Evolutionary conservation across 53 echinoderm and acorn worm species (phyloP).

Genomic region (Paracentrotus lividus): DNA sequence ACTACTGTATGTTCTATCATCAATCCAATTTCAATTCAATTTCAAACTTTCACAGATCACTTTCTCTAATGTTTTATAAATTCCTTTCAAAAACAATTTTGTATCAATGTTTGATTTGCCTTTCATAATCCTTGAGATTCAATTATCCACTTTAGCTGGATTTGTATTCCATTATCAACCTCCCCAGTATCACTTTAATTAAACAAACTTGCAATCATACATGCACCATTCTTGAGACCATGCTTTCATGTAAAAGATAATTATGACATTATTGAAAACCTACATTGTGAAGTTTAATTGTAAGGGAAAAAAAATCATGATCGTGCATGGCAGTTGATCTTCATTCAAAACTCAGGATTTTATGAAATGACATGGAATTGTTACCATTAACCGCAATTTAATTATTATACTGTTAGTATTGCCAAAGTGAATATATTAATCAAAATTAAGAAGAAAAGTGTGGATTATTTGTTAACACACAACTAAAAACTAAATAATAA

Average conservation of each 20-base stretch:
- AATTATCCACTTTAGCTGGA: no score
- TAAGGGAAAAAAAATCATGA: background rate
- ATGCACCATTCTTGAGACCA: constrained; percentile 33
- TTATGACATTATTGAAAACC: no score
- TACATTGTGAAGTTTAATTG: background rate
- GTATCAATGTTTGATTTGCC: no score
- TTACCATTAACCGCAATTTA: background rate
- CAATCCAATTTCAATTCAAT: no score
- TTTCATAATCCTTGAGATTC: no score
- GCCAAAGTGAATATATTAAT: background rate
- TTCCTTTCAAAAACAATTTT: no score
- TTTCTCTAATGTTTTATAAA: no score
- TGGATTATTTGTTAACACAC: background rate
- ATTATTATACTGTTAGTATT: background rate
- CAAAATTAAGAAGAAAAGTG: background rate
- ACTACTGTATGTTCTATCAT: no score
- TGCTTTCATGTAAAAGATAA: no score
- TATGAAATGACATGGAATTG: background rate
- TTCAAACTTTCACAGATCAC: no score
- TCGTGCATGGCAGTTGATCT: background rate
- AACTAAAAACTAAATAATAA: background rate
- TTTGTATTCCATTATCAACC: no score
- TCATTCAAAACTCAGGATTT: background rate
- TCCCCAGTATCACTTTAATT: no score
- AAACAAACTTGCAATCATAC: background rate